A percentile compares a stretch with the other conserved stretches of the same genome.
Conservation (phyloP, 2,113 vertebrate genomes). For the Otus sunia region DNA sequence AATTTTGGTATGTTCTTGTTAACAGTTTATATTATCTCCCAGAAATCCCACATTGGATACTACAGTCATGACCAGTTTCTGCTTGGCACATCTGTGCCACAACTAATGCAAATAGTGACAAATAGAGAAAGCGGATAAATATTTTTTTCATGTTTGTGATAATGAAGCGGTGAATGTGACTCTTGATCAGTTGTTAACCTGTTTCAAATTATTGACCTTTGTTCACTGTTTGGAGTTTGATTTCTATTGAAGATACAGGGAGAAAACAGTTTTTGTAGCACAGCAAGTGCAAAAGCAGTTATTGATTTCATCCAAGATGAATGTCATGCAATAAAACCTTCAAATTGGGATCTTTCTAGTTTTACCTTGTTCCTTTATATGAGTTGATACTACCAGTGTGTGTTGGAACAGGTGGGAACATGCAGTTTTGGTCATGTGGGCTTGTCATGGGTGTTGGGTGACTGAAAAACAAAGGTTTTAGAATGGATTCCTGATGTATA, state of each 20-base stretch:
- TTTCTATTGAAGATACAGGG: not conserved
- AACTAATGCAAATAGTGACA: not conserved
- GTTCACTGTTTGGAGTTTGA: not conserved
- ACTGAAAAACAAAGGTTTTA: not conserved
- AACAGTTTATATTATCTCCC: not conserved
- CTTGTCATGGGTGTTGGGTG: not conserved
- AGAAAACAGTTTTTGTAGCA: not conserved
- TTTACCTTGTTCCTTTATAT: not conserved
- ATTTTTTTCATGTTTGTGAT: not conserved
- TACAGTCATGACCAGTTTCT: not conserved
- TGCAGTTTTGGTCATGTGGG: not conserved
- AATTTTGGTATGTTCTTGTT: not conserved
- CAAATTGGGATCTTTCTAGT: not conserved
- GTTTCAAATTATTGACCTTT: not conserved
- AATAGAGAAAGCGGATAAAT: not conserved
- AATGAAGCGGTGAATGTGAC: not conserved
- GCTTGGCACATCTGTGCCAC: rapidly evolving
- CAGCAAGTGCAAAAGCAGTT: not conserved
- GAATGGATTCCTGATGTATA: not conserved
- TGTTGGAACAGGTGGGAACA: not conserved
- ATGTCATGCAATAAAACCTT: not conserved
- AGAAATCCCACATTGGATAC: not conserved
- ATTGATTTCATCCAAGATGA: not conserved
- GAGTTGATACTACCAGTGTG: not conserved
- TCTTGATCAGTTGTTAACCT: not conserved